Base-by-base conservation (phyloP, 2,888 invertebrate genomes). In the Rhimphoctona megacephalus region DNA sequence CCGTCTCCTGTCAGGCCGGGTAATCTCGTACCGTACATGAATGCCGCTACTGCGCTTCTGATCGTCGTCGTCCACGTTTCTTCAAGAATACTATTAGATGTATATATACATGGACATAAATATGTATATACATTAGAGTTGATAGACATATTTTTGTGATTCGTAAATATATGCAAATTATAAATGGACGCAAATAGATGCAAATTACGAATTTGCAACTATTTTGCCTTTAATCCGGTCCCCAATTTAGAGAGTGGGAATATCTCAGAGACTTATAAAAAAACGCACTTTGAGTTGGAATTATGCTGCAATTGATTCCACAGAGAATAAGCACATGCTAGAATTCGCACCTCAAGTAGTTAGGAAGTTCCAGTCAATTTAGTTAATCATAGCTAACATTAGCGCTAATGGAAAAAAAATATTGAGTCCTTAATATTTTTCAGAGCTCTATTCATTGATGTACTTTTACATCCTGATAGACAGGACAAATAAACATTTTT, bases 1-100 rank as follows among this genome's bases (percentile, higher is more conserved):
- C 93, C 91, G 90, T 89, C 88, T 90, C 90, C 91, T 92, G 91
- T 92, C 91, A 91, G 90, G 90, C 90, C 89, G 90, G 91, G 91
- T 91, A 92, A 92, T 92, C 91, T 92, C 89, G 89, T 89, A 87
- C 91, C 90, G 90, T 90, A 91, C 90, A 90, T 89, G 89, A 88
- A 90, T 85, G 90, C 88, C 87, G 92, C 93, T 92, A 92, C 93
- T 89, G 91, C 87, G 87, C 61, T 82, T 67, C 82, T 76, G 76
- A 69, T 86, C 83, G 79, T 81, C 79, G 57, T 74, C 77, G 66
- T 81, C 83, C 87, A 57, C 85, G 76, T 84, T 81, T 73, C 73
- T 69, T 54, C 83, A 54, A 77, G 85, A 89, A 82, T 67, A 77
- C 52, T 79, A 64, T 49, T 79, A 72, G 64, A 69, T 76, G 61